Percentiles rank a stretch among this genome's conserved stretches.
phyloP scores from a whole-genome alignment of 2,888 invertebrate genomes.

The Balanococcus diminutus region DNA sequence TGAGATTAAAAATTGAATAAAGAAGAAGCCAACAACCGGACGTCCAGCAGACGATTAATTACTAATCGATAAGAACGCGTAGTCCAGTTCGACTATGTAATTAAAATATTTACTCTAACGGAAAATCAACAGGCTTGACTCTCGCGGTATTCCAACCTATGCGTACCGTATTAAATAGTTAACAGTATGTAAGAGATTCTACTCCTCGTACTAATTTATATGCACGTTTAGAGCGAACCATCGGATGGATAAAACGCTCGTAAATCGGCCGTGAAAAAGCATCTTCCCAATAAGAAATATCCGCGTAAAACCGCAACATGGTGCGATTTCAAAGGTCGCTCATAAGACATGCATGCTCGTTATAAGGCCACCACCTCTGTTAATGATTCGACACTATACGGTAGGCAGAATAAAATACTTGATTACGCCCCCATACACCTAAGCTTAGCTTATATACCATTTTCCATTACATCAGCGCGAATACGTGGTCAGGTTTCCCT shows the following conservation, averaged over 20 bases:
- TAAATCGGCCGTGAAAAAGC: constrained; percentile 18
- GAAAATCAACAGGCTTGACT: constrained; percentile 32
- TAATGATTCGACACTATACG: background rate
- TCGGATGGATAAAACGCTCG: background rate
- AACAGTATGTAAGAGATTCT: background rate
- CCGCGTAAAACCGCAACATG: background rate
- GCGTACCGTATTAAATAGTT: background rate
- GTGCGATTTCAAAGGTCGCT: constrained; percentile 10
- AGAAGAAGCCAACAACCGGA: background rate
- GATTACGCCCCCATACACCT: constrained; percentile 15
- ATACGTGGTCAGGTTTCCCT: background rate
- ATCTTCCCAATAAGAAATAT: background rate
- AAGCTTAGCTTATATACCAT: background rate
- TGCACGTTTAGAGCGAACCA: background rate
- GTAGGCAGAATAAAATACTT: constrained; percentile 1
- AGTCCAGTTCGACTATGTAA: constrained; percentile 16
- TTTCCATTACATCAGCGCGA: constrained; percentile 42
- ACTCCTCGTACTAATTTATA: constrained; percentile 24
- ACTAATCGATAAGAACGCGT: constrained; percentile 21
- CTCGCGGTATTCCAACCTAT: background rate
- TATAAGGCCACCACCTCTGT: background rate
- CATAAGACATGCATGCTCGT: constrained; percentile 1
- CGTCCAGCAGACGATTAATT: constrained; percentile 3
- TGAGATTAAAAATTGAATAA: background rate
- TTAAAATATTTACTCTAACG: constrained; percentile 35